These are phyloP conservation scores for Cyanoliseus patagonus DNA, from an alignment of 2,113 vertebrate species.

Conservation along the genomic window DNA sequence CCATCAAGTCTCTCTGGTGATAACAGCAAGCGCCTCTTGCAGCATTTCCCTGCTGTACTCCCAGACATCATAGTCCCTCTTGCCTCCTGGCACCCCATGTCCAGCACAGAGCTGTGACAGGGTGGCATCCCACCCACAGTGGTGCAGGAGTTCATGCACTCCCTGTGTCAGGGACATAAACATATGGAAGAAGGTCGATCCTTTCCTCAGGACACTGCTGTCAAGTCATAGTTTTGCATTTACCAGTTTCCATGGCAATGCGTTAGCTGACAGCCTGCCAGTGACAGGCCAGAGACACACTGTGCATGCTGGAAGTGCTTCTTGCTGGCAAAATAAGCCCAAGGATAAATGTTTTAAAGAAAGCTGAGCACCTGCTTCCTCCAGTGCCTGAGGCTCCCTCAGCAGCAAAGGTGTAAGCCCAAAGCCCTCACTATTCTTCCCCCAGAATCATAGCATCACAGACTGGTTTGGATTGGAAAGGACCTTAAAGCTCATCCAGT, in stretches of 20 bases:
- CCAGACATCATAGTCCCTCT: neutral
- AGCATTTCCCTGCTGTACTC: neutral
- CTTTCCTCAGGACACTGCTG: neutral
- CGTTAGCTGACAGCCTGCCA: neutral
- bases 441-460: neutral
- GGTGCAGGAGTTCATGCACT: rapidly evolving
- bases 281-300: neutral
- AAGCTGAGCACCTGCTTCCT: neutral
- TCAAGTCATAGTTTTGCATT: neutral
- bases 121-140: neutral
- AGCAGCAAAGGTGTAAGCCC: neutral
- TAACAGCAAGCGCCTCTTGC: neutral
- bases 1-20: neutral
- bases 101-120: neutral
- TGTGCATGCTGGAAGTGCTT: neutral
- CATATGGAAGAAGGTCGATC: neutral
- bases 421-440: neutral
- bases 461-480: neutral
- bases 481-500: neutral
- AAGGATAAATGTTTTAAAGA: neutral
- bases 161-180: neutral
- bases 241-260: slow-evolving; percentile 9
- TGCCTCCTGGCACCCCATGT: neutral
- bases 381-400: neutral
- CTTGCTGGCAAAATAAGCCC: slow-evolving; percentile 18